Evolutionary conservation across 2,113 vertebrate species (phyloP).

Genomic region (Hydrochoerus hydrochaeris): DNA sequence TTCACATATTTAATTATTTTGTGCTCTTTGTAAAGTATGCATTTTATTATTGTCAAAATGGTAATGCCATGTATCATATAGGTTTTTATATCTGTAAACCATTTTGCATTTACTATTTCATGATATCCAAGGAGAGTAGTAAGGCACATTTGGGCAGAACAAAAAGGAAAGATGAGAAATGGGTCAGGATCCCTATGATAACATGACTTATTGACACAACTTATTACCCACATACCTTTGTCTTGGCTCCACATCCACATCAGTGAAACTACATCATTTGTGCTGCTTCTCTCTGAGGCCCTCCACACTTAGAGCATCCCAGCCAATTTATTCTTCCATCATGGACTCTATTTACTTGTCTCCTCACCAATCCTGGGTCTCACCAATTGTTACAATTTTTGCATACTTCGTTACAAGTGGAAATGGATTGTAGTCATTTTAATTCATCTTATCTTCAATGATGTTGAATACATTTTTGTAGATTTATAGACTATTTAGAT

Average conservation of each 20-base stretch:
- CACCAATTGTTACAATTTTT: not conserved
- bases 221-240: not conserved
- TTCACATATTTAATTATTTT: not conserved
- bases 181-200: not conserved
- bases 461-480: not conserved
- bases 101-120: not conserved
- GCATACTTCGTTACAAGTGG: not conserved
- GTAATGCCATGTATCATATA: not conserved
- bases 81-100: not conserved
- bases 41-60: conserved; percentile 11
- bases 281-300: not conserved
- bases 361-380: not conserved
- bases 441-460: not conserved
- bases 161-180: not conserved
- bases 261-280: rapidly evolving
- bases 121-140: not conserved
- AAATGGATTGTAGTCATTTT: not conserved
- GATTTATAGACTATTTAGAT: not conserved
- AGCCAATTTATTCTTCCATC: not conserved
- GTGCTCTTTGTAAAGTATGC: not conserved
- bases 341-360: not conserved
- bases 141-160: not conserved
- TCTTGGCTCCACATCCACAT: not conserved
- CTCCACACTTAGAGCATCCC: not conserved
- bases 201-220: not conserved